Conservation (phyloP, 2,113 vertebrate species). For the Laterallus jamaicensis region DNA sequence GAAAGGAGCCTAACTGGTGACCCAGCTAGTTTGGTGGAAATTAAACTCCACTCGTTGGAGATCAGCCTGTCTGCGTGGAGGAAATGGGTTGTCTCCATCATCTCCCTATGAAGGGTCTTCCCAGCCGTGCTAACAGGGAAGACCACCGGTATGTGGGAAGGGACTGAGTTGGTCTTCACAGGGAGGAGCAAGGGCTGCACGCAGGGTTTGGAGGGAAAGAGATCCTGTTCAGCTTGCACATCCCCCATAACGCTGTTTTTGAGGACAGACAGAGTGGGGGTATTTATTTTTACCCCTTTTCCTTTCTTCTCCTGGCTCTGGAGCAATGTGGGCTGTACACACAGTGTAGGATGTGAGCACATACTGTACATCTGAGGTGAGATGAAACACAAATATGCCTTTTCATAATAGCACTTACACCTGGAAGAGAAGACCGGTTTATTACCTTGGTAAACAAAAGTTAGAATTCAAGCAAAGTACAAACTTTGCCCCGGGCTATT, state of each 20-base stretch:
- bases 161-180: not conserved
- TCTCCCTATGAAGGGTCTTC: rapidly evolving
- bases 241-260: not conserved
- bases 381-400: constrained; percentile 78
- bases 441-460: constrained; percentile 83
- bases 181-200: not conserved
- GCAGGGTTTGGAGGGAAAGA: not conserved
- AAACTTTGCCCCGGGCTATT: constrained; percentile 82
- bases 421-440: constrained; percentile 79
- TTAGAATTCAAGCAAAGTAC: constrained; percentile 82
- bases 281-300: constrained; percentile 23
- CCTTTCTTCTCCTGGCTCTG: constrained; percentile 28
- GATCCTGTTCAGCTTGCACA: not conserved
- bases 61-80: not conserved
- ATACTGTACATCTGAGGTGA: constrained; percentile 76
- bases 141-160: not conserved
- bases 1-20: not conserved
- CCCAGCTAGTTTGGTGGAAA: not conserved
- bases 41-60: not conserved
- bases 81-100: rapidly evolving
- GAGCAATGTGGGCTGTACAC: constrained; percentile 48
- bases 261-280: not conserved
- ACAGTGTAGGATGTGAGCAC: constrained; percentile 61
- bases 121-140: not conserved
- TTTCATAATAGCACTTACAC: constrained; percentile 83